Base-by-base conservation (phyloP, 2,113 vertebrate species). In the Paralichthys olivaceus region DNA sequence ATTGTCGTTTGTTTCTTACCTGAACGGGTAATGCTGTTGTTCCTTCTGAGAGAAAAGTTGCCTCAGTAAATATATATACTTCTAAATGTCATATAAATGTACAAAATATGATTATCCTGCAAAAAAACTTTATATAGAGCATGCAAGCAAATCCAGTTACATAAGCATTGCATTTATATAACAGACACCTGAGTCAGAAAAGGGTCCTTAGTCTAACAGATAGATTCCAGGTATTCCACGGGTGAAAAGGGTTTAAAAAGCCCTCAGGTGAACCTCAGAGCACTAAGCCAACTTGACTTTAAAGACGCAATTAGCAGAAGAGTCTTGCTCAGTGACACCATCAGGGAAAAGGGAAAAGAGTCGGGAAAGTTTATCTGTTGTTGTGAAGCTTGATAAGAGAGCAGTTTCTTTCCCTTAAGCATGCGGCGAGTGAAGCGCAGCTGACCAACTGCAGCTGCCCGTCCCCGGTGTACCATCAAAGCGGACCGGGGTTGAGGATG, bases 401-500 rank as follows among this genome's bases (percentile, higher is more conserved):
- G 25, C 4, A 22, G 29, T 40, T 68, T 81, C 55, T 72, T 76
- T 45, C 62, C 72, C 22, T 59, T 60, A 62, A 85, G 84, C 83
- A 80, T 64, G 1, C 34, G 34, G 34, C 8, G 11, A 37, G 11
- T 57, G 64, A 55, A n/a, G 51, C 53, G 60, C 20, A 0, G 22
- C 72, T 84, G 84, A 82, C 81, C 83, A 11, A 28, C 79, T 49
- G 65, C 51, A 57, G 71, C 58, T 77, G 58, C 69, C 70, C 29
- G 80, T 80, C 75, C 81, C 66, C 63, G 58, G 78, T 55, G 69
- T 72, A 75, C 75, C 86, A 89, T 91, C 89, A 81, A 87, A 89
- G 80, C 22, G 0, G 43, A 28, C 51, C 26, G 17, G 20, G 67
- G 74, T 81, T 76, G 84, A 84, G 67, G 69, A 60, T 26, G 72